These are phyloP conservation scores for Zaprionus camerounensis DNA, from an alignment of 1,140 invertebrate genomes.

Conservation along the genomic window DNA sequence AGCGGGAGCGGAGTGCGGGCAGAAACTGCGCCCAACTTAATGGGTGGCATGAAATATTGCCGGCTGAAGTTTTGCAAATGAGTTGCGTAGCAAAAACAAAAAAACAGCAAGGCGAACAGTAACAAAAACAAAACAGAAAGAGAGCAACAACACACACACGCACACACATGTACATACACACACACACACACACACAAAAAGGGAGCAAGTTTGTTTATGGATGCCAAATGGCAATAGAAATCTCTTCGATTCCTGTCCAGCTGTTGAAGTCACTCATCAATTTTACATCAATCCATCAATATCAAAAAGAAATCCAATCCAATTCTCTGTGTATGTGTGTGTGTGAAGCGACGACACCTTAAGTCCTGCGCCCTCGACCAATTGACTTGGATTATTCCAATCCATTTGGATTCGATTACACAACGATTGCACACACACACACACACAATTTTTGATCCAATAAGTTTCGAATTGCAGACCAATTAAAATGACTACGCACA, in stretches of 20 bases:
- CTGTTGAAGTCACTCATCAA: slow-evolving; percentile 49
- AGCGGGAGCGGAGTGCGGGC: not conserved
- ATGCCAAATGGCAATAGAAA: slow-evolving; percentile 11
- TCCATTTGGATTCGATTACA: slow-evolving; percentile 34
- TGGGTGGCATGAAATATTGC: slow-evolving; percentile 82
- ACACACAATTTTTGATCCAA: slow-evolving; percentile 20
- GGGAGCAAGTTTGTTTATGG: slow-evolving; percentile 14
- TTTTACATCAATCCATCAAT: slow-evolving; percentile 48
- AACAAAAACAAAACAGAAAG: slow-evolving; percentile 41
- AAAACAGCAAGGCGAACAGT: slow-evolving; percentile 58
- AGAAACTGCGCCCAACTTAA: slow-evolving; percentile 45
- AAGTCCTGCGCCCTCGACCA: slow-evolving; percentile 21
- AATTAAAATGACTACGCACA: slow-evolving; percentile 5
- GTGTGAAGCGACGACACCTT: slow-evolving; percentile 17
- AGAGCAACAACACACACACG: slow-evolving; percentile 14
- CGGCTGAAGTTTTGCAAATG: slow-evolving; percentile 77
- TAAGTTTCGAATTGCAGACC: slow-evolving; percentile 4
- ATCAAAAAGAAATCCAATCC: slow-evolving; percentile 6
- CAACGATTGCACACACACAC: slow-evolving; percentile 8
- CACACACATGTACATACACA: not conserved
- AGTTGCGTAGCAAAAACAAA: slow-evolving; percentile 73
- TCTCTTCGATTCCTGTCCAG: slow-evolving; percentile 19
- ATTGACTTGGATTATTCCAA: slow-evolving; percentile 47
- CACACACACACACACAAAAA: not conserved
- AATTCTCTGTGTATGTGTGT: not conserved